A percentile compares a stretch with the other conserved stretches of the same genome.
Evolutionary conservation across 2,888 invertebrate genomes (phyloP).

Genomic region (Drosophila rellima): DNA sequence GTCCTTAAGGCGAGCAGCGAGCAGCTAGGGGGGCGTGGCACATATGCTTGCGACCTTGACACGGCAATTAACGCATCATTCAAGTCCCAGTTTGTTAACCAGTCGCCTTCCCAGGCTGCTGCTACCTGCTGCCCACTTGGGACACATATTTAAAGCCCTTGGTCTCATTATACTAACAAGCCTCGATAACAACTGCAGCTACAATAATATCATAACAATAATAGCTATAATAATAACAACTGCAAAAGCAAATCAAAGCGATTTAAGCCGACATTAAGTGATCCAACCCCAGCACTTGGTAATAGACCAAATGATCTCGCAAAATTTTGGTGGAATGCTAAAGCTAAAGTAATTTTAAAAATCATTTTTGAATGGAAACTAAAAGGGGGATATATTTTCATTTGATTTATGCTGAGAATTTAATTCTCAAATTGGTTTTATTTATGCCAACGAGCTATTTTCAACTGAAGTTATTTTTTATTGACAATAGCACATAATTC

Average conservation of each 20-base stretch:
- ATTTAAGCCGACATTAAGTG: slow-evolving; percentile 50
- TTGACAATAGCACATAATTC: not conserved
- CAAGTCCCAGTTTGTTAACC: slow-evolving; percentile 5
- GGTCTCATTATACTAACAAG: slow-evolving; percentile 52
- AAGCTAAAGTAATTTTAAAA: slow-evolving; percentile 17
- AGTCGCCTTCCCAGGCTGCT: not conserved
- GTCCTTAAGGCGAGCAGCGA: slow-evolving; percentile 25
- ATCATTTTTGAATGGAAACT: not conserved
- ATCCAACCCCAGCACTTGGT: not conserved
- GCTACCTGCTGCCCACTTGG: slow-evolving; percentile 25
- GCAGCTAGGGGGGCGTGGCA: slow-evolving; percentile 23
- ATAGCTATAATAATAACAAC: slow-evolving; percentile 15
- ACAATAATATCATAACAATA: slow-evolving; percentile 23
- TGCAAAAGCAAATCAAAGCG: slow-evolving; percentile 61
- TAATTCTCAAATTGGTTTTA: not conserved
- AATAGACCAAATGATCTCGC: slow-evolving; percentile 40
- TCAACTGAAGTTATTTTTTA: not conserved
- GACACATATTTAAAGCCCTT: slow-evolving; percentile 33
- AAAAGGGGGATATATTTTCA: not conserved
- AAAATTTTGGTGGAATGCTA: slow-evolving; percentile 8
- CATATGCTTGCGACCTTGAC: slow-evolving; percentile 56
- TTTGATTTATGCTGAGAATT: not conserved
- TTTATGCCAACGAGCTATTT: not conserved
- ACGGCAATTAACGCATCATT: slow-evolving; percentile 51
- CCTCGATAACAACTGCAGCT: slow-evolving; percentile 21